These are phyloP conservation scores for Apotomis betuletana DNA, from an alignment of 2,888 invertebrate species.

Conservation along the genomic window DNA sequence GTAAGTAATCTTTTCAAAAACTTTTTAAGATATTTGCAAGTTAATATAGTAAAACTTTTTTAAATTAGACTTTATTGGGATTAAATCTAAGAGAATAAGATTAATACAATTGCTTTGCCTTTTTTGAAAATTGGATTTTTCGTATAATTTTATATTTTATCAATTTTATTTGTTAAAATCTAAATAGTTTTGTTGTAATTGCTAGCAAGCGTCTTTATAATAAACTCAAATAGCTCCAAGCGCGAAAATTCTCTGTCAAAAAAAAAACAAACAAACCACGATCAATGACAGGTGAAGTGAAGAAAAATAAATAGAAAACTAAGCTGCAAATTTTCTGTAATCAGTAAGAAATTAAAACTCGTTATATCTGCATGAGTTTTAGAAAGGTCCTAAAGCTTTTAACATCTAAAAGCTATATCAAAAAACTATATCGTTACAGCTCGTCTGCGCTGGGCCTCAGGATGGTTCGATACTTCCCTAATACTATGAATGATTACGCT, in stretches of 20 bases:
- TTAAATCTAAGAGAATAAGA: too few species aligned
- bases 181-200: too few species aligned
- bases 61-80: too few species aligned
- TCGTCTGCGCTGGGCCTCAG: conserved; percentile 49
- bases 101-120: too few species aligned
- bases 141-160: too few species aligned
- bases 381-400: conserved; percentile 15
- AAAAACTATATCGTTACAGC: conserved; percentile 45
- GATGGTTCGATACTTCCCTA: conserved; percentile 76
- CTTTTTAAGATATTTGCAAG: too few species aligned
- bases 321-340: neutral
- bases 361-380: conserved; percentile 30
- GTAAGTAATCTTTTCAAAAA: too few species aligned
- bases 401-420: conserved; percentile 37
- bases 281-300: neutral
- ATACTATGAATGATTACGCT: conserved; percentile 66
- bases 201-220: neutral
- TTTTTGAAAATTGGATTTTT: too few species aligned
- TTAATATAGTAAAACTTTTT: too few species aligned
- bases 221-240: neutral
- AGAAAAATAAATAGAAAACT: neutral
- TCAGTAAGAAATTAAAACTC: neutral
- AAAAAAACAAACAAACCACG: conserved; percentile 32
- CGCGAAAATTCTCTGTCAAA: neutral
- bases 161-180: too few species aligned